Base-by-base conservation (phyloP, 2,888 invertebrate species). In the Euzophera pinguis region DNA sequence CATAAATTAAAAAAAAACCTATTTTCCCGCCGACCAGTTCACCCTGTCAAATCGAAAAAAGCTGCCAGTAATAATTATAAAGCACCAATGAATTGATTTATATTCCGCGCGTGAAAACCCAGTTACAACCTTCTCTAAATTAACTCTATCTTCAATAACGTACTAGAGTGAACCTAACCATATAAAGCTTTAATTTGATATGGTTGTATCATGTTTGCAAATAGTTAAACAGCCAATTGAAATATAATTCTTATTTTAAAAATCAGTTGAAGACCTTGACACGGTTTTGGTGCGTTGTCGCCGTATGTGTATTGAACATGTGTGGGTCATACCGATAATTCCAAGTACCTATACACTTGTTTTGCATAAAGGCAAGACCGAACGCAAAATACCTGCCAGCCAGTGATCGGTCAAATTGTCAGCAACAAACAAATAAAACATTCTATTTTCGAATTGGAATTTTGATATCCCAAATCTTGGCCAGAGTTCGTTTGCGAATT, bases 191-290 rank as follows among this genome's bases (percentile, higher is more conserved):
- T 16, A 50, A 13, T 61, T 38, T 22, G 68, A 70, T 57, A 71
- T 39, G 59, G 66, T 67, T 59, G 57, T 58, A 61, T 32, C 42
- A n/a, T 13, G 51, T 53, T 51, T 13, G 51, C 51, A 43, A 43
- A 43, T 51, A 29, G 27, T 29, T 49, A 50, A 43, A 37, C 43
- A 57, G 60, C 58, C 67, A 68, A 68, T 69, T 64, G 61, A 65
- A 71, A 67, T 66, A 66, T 70, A 62, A 66, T 67, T 73, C 66
- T 73, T 68, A 61, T 65, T 75, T 78, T 74, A 84, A 85, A 84
- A 85, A 85, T 79, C 82, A 82, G 84, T 86, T 70, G 86, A 47
- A 65, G 75, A 63, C 87, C 87, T 73, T 87, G 86, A 84, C 86
- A 83, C 65, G 63, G 70, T 72, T 85, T 71, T 65, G 68, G 80